phyloP scores from a whole-genome alignment of 1,140 invertebrate species.

The Cydia pomonella region DNA sequence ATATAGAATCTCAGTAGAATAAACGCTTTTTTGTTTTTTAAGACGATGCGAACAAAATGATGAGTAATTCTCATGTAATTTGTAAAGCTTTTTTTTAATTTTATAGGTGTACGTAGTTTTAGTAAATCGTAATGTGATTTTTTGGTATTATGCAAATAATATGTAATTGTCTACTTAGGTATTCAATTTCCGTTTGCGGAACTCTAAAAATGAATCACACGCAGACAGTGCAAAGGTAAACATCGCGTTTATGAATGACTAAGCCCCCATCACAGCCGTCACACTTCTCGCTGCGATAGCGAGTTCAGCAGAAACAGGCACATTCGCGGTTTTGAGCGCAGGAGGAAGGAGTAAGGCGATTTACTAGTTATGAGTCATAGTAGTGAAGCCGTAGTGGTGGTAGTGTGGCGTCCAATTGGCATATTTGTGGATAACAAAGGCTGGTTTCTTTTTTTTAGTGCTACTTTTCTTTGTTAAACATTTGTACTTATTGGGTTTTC shows the following conservation, averaged over 20 bases:
- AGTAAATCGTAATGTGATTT: too few relatives aligned
- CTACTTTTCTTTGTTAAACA: not conserved
- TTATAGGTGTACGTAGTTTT: too few relatives aligned
- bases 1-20: too few relatives aligned
- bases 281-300: not conserved
- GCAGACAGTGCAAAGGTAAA: slow-evolving; percentile 27
- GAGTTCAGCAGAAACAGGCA: slow-evolving; percentile 9
- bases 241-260: slow-evolving; percentile 27
- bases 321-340: slow-evolving; percentile 35
- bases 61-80: too few relatives aligned
- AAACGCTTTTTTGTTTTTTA: too few relatives aligned
- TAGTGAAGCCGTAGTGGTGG: slow-evolving; percentile 34
- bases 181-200: not conserved
- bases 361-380: slow-evolving; percentile 34
- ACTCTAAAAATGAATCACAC: slow-evolving; percentile 4
- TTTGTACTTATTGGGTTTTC: not conserved
- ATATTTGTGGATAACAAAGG: not conserved
- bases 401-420: not conserved
- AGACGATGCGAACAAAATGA: too few relatives aligned
- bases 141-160: too few relatives aligned
- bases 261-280: not conserved
- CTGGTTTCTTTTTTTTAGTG: not conserved
- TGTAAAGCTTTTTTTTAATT: too few relatives aligned
- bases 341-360: slow-evolving; percentile 34
- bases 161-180: too few relatives aligned